Conservation (phyloP, 2,113 vertebrate genomes). For the Sisor rabdophorus region DNA sequence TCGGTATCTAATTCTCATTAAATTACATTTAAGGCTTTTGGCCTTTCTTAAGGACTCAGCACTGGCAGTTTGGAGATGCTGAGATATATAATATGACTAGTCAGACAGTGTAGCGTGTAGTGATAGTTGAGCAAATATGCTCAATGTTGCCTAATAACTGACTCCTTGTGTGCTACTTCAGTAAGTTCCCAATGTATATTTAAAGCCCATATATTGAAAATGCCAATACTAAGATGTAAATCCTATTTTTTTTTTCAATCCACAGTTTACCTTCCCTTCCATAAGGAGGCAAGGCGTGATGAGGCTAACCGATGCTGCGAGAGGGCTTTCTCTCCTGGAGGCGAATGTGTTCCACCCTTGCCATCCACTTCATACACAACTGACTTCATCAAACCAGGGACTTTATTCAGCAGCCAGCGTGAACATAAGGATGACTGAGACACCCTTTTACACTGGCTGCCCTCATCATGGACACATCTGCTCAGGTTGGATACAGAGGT, state of each 20-base stretch:
- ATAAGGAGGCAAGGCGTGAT: conserved; percentile 53
- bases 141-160: background rate
- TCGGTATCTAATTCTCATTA: background rate
- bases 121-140: background rate
- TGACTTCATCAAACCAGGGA: conserved; percentile 43
- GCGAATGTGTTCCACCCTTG: conserved; percentile 32
- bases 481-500: conserved; percentile 46
- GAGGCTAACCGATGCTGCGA: conserved; percentile 34
- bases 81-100: background rate
- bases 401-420: conserved; percentile 45
- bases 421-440: conserved; percentile 52
- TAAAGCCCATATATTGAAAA: background rate
- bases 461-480: conserved; percentile 23
- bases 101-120: background rate
- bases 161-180: background rate
- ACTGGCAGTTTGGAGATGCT: background rate
- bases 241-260: conserved; percentile 16
- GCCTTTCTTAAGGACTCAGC: too few relatives aligned
- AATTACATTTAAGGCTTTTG: background rate
- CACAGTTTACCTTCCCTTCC: conserved; percentile 60
- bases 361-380: conserved; percentile 40
- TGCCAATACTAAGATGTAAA: background rate
- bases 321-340: background rate
- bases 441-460: background rate
- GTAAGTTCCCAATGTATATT: background rate